Conservation (phyloP, 2,888 invertebrate species). For the Norana najaformis region DNA sequence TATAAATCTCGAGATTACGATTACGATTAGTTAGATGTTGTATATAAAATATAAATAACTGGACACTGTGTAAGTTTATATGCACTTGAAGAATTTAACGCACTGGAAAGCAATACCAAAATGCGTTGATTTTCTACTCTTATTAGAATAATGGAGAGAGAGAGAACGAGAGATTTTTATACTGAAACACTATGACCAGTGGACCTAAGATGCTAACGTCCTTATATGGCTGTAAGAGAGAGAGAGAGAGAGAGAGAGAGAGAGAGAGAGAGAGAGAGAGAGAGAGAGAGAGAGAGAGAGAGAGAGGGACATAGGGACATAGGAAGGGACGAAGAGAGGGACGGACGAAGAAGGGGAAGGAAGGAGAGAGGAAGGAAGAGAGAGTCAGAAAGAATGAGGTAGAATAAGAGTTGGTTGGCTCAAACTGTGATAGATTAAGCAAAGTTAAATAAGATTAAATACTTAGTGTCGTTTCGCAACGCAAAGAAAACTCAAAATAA, state of each 20-base stretch:
- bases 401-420: neutral
- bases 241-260: neutral
- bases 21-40: too few relatives aligned
- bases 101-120: too few relatives aligned
- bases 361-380: neutral
- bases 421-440: too few relatives aligned
- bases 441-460: too few relatives aligned
- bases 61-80: too few relatives aligned
- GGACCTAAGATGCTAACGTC: neutral
- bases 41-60: too few relatives aligned
- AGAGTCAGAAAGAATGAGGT: neutral
- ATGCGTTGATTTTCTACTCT: neutral
- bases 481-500: too few relatives aligned
- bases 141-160: neutral
- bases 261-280: neutral
- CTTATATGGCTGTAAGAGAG: neutral
- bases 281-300: neutral
- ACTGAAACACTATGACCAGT: neutral
- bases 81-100: too few relatives aligned
- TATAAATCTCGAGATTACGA: too few relatives aligned
- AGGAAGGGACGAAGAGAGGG: neutral
- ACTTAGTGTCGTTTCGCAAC: too few relatives aligned
- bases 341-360: neutral
- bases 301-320: neutral
- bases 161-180: neutral